A percentile compares a stretch with the other conserved stretches of the same genome.
phyloP scores from a whole-genome alignment of 2,113 vertebrate species.

The Microtus richardsoni region DNA sequence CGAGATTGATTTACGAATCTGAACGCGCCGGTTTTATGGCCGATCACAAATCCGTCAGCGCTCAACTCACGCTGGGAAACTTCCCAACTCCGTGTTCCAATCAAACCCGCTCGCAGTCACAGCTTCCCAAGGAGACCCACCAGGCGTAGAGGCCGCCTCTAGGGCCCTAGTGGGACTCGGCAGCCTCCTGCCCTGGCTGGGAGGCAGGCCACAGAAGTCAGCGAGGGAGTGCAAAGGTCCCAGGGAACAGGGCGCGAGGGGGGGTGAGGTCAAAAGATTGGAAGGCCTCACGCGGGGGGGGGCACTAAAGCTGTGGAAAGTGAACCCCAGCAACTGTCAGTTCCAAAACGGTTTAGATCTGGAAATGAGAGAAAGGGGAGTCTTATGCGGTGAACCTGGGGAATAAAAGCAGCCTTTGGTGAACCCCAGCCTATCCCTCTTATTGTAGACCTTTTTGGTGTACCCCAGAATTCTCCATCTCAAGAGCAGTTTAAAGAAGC shows the following conservation, averaged over 20 bases:
- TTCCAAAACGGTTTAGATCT: conserved; percentile 13
- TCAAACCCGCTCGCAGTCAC: conserved; percentile 33
- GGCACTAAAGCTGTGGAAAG: background rate
- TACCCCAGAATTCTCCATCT: background rate
- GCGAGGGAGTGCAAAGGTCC: background rate
- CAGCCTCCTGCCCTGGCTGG: background rate
- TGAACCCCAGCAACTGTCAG: background rate
- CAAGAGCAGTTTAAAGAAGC: background rate
- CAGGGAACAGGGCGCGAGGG: background rate
- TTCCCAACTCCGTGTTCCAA: conserved; percentile 79
- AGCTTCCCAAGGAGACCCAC: conserved; percentile 63
- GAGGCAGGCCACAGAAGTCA: background rate
- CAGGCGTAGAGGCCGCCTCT: background rate
- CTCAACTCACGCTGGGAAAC: conserved; percentile 84
- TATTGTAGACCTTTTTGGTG: background rate
- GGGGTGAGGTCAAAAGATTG: background rate
- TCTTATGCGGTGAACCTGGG: background rate
- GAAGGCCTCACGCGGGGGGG: background rate
- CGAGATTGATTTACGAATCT: conserved; percentile 93
- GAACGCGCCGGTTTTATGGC: conserved; percentile 91
- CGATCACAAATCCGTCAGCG: conserved; percentile 95
- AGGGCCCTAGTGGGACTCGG: background rate
- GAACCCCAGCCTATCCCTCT: background rate
- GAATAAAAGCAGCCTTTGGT: background rate
- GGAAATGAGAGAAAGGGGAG: background rate